phyloP scores from a whole-genome alignment of 1,140 invertebrate genomes.

The Solenopsis fugax region DNA sequence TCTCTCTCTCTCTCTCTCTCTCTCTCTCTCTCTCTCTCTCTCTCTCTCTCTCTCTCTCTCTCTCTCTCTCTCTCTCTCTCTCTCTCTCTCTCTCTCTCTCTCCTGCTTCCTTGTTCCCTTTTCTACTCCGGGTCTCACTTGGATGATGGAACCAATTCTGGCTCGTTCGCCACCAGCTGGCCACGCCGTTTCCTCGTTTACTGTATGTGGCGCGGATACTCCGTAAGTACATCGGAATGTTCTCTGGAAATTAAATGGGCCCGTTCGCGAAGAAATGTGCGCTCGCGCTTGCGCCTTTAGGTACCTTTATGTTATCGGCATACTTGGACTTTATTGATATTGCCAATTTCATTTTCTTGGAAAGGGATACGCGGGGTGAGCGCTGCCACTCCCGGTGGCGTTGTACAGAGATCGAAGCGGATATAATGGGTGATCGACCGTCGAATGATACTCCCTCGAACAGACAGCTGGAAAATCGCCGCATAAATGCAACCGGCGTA shows the following conservation, averaged over 20 bases:
- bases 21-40: not conserved
- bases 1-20: not conserved
- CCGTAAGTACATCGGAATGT: constrained; percentile 54
- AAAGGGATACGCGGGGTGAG: not conserved
- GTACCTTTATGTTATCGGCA: constrained; percentile 51
- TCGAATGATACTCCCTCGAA: constrained; percentile 51
- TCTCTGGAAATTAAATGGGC: constrained; percentile 69
- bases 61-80: not conserved
- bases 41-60: not conserved
- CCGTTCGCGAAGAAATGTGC: constrained; percentile 65
- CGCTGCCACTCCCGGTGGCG: not conserved
- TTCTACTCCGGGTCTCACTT: not conserved
- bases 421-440: constrained; percentile 36
- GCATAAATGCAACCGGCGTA: constrained; percentile 15
- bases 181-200: constrained; percentile 42
- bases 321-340: constrained; percentile 70
- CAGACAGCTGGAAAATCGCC: constrained; percentile 61
- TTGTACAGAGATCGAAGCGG: constrained; percentile 1
- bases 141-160: constrained; percentile 70
- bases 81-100: not conserved
- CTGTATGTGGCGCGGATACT: constrained; percentile 64
- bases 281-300: constrained; percentile 30
- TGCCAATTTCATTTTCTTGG: constrained; percentile 73
- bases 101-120: not conserved
- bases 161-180: constrained; percentile 66